Conservation (phyloP, 2,113 vertebrate genomes). For the Trinectes maculatus region DNA sequence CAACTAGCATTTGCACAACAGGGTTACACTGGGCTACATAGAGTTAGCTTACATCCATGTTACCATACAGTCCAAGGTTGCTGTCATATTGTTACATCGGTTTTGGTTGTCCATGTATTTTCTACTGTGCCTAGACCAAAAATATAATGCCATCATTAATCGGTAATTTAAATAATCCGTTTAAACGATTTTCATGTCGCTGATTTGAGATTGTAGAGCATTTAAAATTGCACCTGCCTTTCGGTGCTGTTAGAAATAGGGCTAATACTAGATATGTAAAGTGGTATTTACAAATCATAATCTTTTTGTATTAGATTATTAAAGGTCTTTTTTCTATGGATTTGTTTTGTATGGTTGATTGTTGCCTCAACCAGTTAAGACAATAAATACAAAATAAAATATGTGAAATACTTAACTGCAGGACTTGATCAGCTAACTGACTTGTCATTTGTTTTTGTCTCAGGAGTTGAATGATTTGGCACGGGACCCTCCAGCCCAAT, state of each 20-base stretch:
- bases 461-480: conserved; percentile 98
- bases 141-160: too few species aligned
- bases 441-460: conserved; percentile 33
- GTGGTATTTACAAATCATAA: background rate
- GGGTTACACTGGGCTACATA: conserved; percentile 1
- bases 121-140: conserved; percentile 19
- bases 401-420: background rate
- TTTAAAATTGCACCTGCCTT: background rate
- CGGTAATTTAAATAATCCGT: too few species aligned
- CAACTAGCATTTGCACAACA: conserved; percentile 22
- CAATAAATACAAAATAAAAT: too few species aligned
- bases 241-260: background rate
- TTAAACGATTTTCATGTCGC: too few species aligned
- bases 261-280: too few species aligned
- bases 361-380: too few species aligned
- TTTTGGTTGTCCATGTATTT: conserved; percentile 4
- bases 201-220: background rate
- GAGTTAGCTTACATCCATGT: background rate
- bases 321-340: too few species aligned
- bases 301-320: too few species aligned
- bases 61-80: background rate
- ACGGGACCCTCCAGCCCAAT: conserved; percentile 97
- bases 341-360: too few species aligned
- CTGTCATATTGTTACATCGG: background rate
- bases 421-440: conserved; percentile 7